Percentiles rank a stretch among this genome's conserved stretches.
Conservation (phyloP, 2,888 invertebrate species). For the Drosophila prostipennis region DNA sequence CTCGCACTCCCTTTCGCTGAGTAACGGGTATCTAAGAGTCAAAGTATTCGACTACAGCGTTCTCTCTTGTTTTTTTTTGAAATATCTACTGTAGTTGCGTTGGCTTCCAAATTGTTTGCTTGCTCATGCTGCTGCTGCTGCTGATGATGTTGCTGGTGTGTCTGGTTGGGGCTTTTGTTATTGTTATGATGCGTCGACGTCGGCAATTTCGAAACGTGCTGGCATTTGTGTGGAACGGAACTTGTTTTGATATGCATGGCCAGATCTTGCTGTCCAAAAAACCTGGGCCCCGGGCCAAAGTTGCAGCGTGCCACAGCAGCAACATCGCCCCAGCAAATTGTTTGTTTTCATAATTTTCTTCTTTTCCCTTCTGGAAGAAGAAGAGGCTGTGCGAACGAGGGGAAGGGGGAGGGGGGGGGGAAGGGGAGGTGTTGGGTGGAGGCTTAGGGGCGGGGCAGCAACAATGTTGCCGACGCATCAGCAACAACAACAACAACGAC, state of each 20-base stretch:
- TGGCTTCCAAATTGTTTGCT: slow-evolving; percentile 65
- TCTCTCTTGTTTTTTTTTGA: no score
- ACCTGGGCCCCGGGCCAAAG: slow-evolving; percentile 49
- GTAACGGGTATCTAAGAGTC: no score
- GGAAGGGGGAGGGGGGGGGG: no score
- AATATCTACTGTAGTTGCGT: slow-evolving; percentile 53
- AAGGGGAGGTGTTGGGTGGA: not conserved
- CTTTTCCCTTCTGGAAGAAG: slow-evolving; percentile 32
- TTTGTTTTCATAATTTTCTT: slow-evolving; percentile 70
- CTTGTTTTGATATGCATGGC: slow-evolving; percentile 75
- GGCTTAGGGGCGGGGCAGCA: slow-evolving; percentile 4
- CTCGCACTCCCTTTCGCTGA: no score
- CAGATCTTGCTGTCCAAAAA: slow-evolving; percentile 15
- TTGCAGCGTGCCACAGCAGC: slow-evolving; percentile 44
- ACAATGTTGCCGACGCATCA: slow-evolving; percentile 33
- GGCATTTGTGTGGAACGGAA: slow-evolving; percentile 78
- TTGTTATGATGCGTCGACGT: slow-evolving; percentile 72
- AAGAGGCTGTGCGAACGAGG: not conserved
- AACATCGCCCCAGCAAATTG: slow-evolving; percentile 47
- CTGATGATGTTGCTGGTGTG: slow-evolving; percentile 33
- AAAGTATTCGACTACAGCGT: no score
- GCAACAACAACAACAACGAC: slow-evolving; percentile 4
- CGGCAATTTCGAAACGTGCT: slow-evolving; percentile 74
- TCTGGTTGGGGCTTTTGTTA: slow-evolving; percentile 60
- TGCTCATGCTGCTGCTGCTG: slow-evolving; percentile 32